Conservation (phyloP, 2,888 invertebrate species). For the Dryobota labecula region DNA sequence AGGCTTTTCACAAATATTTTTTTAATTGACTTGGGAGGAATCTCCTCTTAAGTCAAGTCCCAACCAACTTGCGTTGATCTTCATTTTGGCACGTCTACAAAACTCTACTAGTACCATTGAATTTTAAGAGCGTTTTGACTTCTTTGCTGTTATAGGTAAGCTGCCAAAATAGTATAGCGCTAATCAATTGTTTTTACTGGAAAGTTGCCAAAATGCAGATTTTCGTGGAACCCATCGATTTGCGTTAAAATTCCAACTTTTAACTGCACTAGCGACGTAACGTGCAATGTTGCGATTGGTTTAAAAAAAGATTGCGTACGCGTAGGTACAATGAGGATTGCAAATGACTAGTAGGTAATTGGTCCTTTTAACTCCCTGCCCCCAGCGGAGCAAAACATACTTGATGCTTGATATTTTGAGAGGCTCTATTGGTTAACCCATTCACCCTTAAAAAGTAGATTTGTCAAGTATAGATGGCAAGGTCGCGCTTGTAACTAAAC, state of each 20-base stretch:
- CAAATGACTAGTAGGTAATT: background rate
- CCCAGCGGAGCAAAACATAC: background rate
- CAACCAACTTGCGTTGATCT: constrained; percentile 11
- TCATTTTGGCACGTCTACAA: constrained; percentile 46
- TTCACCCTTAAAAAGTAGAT: background rate
- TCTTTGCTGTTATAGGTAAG: constrained; percentile 15
- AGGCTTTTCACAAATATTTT: background rate
- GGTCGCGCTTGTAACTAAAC: background rate
- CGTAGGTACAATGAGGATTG: no score
- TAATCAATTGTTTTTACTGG: constrained; percentile 8
- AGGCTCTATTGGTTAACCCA: background rate
- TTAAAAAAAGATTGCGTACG: background rate
- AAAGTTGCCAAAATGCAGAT: constrained; percentile 37
- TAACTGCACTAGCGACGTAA: no score
- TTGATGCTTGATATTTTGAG: background rate
- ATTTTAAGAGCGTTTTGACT: constrained; percentile 36
- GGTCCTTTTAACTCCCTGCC: background rate
- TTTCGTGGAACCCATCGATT: background rate
- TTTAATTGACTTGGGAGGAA: background rate
- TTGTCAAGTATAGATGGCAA: no score
- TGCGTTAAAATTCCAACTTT: background rate
- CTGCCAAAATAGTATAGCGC: constrained; percentile 27
- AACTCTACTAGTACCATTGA: constrained; percentile 12
- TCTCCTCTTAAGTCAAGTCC: background rate
- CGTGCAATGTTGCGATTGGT: background rate